A percentile compares a stretch with the other conserved stretches of the same genome.
These are phyloP conservation scores for Oreortyx pictus DNA, from an alignment of 2,797 vertebrate genomes.

Conservation along the genomic window DNA sequence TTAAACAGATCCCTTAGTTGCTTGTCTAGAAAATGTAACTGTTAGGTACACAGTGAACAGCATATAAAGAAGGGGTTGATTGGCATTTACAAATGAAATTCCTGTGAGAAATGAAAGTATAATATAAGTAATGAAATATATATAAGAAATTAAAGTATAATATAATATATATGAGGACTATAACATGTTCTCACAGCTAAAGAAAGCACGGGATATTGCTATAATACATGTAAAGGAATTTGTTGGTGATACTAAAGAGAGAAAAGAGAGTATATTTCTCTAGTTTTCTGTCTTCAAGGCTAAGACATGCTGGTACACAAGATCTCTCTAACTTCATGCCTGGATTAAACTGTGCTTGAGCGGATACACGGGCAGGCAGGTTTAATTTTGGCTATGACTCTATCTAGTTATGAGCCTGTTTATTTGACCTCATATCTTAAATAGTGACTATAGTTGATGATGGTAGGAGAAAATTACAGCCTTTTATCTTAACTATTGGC, in stretches of 20 bases:
- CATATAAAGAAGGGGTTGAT: background rate
- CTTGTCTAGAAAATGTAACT: background rate
- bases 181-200: background rate
- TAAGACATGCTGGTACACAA: background rate
- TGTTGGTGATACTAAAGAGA: background rate
- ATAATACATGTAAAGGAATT: background rate
- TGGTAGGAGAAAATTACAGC: background rate
- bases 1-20: background rate
- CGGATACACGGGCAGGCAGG: background rate
- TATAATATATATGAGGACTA: too few species aligned
- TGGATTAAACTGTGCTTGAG: background rate
- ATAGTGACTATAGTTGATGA: background rate
- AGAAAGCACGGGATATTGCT: background rate
- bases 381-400: slow-evolving; percentile 1
- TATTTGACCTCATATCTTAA: background rate
- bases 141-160: too few species aligned
- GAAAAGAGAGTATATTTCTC: background rate
- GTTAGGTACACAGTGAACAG: background rate
- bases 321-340: background rate
- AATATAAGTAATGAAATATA: too few species aligned
- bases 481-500: background rate
- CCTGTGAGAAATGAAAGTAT: background rate
- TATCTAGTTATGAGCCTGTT: background rate
- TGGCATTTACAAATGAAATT: background rate
- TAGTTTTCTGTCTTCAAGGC: background rate